Percentiles rank a stretch among this genome's conserved stretches.
Evolutionary conservation across 2,797 vertebrate genomes (phyloP).

Genomic region (Syngnathus rostellatus): DNA sequence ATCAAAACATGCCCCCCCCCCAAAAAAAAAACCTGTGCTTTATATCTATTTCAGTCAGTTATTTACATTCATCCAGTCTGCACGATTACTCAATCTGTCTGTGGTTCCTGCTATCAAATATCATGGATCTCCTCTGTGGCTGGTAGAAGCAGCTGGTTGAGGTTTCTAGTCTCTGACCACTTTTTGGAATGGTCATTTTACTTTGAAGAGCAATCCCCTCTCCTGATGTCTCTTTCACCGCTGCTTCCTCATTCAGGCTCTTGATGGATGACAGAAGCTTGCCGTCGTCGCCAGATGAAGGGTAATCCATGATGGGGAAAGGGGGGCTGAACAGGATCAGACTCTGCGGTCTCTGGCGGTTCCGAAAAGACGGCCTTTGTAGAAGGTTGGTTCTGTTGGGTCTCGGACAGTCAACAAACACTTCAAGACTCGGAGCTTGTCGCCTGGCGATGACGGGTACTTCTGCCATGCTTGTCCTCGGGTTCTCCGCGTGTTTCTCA

Average conservation of each 20-base stretch:
- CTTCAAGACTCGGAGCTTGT: slow-evolving; percentile 77
- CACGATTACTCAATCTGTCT: slow-evolving; percentile 85
- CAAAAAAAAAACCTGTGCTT: slow-evolving; percentile 7
- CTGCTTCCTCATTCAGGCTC: slow-evolving; percentile 74
- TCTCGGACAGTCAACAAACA: slow-evolving; percentile 79
- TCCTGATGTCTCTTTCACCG: slow-evolving; percentile 66
- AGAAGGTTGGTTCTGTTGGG: slow-evolving; percentile 74
- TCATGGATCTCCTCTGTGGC: slow-evolving; percentile 93
- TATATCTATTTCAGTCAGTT: slow-evolving; percentile 12
- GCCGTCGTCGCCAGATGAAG: slow-evolving; percentile 75
- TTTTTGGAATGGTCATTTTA: slow-evolving; percentile 98
- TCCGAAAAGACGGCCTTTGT: slow-evolving; percentile 86
- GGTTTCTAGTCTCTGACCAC: slow-evolving; percentile 94
- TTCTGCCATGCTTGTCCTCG: slow-evolving; percentile 61
- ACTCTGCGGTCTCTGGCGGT: slow-evolving; percentile 91
- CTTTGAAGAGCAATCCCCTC: slow-evolving; percentile 78
- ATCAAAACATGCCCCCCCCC: background rate
- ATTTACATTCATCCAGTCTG: slow-evolving; percentile 24
- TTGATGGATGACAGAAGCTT: slow-evolving; percentile 83
- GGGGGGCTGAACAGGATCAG: slow-evolving; percentile 94
- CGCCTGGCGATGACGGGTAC: slow-evolving; percentile 76
- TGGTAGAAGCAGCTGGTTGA: slow-evolving; percentile 99
- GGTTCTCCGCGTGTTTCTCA: slow-evolving; percentile 52
- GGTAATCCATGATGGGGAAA: slow-evolving; percentile 94
- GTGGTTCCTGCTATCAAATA: slow-evolving; percentile 89